Evolutionary conservation across 2,113 vertebrate genomes (phyloP).

Genomic region (Passerina amoena): DNA sequence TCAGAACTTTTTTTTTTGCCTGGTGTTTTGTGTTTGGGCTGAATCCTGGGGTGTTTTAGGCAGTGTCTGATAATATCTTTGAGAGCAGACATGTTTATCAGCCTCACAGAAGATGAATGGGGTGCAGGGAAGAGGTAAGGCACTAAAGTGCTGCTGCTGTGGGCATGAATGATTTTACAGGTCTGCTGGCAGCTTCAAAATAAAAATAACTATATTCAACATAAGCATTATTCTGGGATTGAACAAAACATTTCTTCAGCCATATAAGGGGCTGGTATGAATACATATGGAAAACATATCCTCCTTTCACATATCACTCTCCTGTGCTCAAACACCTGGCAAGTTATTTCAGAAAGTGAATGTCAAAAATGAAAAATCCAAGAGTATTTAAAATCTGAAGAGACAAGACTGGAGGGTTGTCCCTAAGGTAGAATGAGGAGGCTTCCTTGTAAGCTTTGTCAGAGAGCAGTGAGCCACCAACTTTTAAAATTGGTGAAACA

Average conservation of each 20-base stretch:
- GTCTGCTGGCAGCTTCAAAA: not conserved
- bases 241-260: not conserved
- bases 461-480: not conserved
- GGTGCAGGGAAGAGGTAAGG: not conserved
- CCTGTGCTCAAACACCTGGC: not conserved
- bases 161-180: not conserved
- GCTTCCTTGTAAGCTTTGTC: not conserved
- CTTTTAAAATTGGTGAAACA: not conserved
- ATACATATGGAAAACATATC: not conserved
- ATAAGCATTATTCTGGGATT: not conserved
- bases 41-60: not conserved
- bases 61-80: not conserved
- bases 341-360: not conserved
- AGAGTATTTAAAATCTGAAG: not conserved
- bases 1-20: not conserved
- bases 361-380: not conserved
- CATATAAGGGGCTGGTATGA: not conserved
- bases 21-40: not conserved
- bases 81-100: not conserved
- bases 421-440: not conserved
- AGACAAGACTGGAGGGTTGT: not conserved
- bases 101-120: not conserved
- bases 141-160: not conserved
- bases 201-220: not conserved
- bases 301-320: not conserved